phyloP scores from a whole-genome alignment of 2,888 invertebrate species.

The Phyllotreta cruciferae region DNA sequence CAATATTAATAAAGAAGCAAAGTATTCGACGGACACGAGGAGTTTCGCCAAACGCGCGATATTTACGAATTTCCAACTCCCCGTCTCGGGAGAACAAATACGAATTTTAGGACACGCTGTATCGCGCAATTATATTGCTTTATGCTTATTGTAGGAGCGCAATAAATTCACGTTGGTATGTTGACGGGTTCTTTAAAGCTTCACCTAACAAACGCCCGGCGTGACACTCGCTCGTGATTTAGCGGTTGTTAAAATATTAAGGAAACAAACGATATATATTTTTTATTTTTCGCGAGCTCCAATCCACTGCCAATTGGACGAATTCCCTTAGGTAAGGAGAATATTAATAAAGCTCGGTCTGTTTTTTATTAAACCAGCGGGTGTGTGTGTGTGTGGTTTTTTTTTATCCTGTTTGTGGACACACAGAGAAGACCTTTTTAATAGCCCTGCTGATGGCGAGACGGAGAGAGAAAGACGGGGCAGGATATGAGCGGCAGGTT shows the following conservation, averaged over 20 bases:
- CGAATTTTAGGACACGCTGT: slow-evolving; percentile 14
- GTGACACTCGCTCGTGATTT: slow-evolving; percentile 7
- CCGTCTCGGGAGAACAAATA: slow-evolving; percentile 41
- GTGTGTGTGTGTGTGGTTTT: no score
- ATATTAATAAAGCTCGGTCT: no score
- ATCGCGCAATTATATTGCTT: slow-evolving; percentile 9
- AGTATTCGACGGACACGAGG: slow-evolving; percentile 52
- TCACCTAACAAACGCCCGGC: slow-evolving; percentile 3
- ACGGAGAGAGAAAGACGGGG: slow-evolving; percentile 9
- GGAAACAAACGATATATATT: no score
- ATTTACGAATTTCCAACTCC: slow-evolving; percentile 53
- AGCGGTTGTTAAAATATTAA: background rate
- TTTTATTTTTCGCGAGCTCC: no score
- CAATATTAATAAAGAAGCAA: slow-evolving; percentile 58
- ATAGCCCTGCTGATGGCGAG: slow-evolving; percentile 37
- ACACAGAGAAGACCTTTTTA: slow-evolving; percentile 42
- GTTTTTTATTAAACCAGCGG: no score
- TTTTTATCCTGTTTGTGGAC: no score
- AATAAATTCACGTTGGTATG: slow-evolving; percentile 17
- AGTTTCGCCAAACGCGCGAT: slow-evolving; percentile 51
- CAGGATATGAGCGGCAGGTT: background rate
- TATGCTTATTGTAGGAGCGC: slow-evolving; percentile 13
- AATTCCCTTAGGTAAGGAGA: no score
- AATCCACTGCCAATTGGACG: no score
- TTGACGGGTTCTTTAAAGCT: slow-evolving; percentile 6